Conservation (phyloP, 1,140 invertebrate species). For the Palaemon carinicauda region DNA sequence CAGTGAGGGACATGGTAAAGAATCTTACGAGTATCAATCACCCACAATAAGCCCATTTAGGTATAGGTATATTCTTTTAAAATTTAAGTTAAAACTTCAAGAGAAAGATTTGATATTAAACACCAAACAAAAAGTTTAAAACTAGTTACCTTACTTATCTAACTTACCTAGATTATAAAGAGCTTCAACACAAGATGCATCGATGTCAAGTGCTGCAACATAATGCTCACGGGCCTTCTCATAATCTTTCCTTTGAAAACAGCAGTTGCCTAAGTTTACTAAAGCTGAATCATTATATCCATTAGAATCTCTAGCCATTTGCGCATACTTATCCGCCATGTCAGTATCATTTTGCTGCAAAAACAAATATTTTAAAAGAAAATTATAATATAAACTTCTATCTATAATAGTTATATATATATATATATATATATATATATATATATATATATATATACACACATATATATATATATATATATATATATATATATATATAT, state of each 20-base stretch:
- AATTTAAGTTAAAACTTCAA: not conserved
- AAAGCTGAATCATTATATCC: conserved; percentile 83
- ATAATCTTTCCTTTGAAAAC: conserved; percentile 76
- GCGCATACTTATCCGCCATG: conserved; percentile 83
- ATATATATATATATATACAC: no score
- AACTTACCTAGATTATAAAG: conserved; percentile 85
- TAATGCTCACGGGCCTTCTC: conserved; percentile 81
- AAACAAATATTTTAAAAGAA: no score
- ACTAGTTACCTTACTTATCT: not conserved
- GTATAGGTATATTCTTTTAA: no score
- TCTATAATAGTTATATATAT: no score
- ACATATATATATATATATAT: no score
- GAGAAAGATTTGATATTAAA: not conserved
- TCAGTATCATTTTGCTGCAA: conserved; percentile 81
- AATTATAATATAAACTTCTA: no score
- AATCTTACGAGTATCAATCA: no score
- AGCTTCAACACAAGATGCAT: conserved; percentile 87
- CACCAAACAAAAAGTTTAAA: not conserved
- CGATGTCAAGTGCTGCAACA: conserved; percentile 80
- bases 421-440: no score
- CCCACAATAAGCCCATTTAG: no score
- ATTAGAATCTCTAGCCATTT: conserved; percentile 79
- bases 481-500: no score
- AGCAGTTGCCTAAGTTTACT: conserved; percentile 89
- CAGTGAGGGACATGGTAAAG: no score